Evolutionary conservation across 2,888 invertebrate species (phyloP), one percentile per base, ranked within the genome.

Genomic region (Drosophila meridionalis): DNA sequence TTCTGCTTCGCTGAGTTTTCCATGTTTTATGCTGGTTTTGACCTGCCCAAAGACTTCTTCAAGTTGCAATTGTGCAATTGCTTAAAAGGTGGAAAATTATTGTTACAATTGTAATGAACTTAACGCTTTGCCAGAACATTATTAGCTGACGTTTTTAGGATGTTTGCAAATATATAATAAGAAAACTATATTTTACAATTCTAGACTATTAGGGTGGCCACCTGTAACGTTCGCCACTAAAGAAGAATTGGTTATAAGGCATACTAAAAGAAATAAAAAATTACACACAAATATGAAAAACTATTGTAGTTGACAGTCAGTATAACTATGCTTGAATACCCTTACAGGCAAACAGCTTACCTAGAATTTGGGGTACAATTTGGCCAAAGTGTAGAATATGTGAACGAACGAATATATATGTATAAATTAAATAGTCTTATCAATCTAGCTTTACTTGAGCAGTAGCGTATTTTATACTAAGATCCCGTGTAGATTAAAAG

Each of bases 1-100:
- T 92, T 92, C 92, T 90, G 92, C 92, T 92, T 91, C 89, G 92
- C 62, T 92, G 92, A 80, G 75, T 90, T 84, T 87, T 71, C 47
- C 48, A 43, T 66, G 60, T 64, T 62, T 50, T 69, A 67, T 60
- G 69, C 56, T 61, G 60, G 36, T 45, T 55, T 45, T 62, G 3
- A 38, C 26, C 30, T 47, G 20, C 14, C 48, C 30, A 26, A 63
- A 12, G 50, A 60, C 59, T 30, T 45, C 77, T 77, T 40, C 9
- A 42, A 48, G 52, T 43, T 60, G 60, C 63, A 65, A 50, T 60
- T 58, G 61, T 50, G 32, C 50, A 50, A 32, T 11, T 6, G 14
- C 32, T 9, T 55, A 63, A 78, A 63, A 56, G 73, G 45, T 74
- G 65, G 48, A 78, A 74, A 74, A 47, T 67, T n/a, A 57, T 56